Conservation (phyloP, 2,888 invertebrate genomes). For the Eurois occulta region DNA sequence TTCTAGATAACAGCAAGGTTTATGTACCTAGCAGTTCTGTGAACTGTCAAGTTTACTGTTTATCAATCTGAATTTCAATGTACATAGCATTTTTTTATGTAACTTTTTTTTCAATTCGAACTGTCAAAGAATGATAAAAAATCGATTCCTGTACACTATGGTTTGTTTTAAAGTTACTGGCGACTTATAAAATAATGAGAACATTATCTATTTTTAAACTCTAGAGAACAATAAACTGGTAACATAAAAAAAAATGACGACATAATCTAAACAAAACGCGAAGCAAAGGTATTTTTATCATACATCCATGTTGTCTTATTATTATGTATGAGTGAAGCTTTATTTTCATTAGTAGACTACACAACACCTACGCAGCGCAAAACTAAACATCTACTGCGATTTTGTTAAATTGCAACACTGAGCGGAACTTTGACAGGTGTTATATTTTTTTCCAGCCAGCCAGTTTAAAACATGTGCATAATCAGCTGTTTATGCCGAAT, state of each 20-base stretch:
- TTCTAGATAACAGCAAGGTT: conserved; percentile 52
- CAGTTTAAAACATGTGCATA: conserved; percentile 23
- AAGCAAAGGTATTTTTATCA: conserved; percentile 58
- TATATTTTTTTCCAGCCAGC: conserved; percentile 34
- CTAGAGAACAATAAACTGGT: conserved; percentile 36
- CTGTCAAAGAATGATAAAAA: not conserved
- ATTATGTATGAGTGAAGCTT: conserved; percentile 52
- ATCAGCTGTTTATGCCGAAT: conserved; percentile 29
- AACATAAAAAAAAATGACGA: conserved; percentile 44
- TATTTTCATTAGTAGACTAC: conserved; percentile 60
- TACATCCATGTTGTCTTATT: conserved; percentile 59
- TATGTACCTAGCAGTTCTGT: conserved; percentile 30
- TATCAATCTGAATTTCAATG: conserved; percentile 30
- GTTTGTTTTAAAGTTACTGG: not conserved
- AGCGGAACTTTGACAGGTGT: conserved; percentile 36
- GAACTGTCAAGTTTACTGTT: conserved; percentile 37
- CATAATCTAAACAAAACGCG: conserved; percentile 48
- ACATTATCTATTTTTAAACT: conserved; percentile 14
- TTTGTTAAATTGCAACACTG: conserved; percentile 47
- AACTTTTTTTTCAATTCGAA: not conserved
- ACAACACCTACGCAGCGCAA: conserved; percentile 49
- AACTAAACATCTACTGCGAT: conserved; percentile 33
- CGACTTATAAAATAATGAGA: not conserved
- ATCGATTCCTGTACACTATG: not conserved
- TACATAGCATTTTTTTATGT: not conserved